Percentiles rank a stretch among this genome's conserved stretches.
Conservation (phyloP, 2,888 invertebrate genomes). For the Nesidiocoris tenuis region DNA sequence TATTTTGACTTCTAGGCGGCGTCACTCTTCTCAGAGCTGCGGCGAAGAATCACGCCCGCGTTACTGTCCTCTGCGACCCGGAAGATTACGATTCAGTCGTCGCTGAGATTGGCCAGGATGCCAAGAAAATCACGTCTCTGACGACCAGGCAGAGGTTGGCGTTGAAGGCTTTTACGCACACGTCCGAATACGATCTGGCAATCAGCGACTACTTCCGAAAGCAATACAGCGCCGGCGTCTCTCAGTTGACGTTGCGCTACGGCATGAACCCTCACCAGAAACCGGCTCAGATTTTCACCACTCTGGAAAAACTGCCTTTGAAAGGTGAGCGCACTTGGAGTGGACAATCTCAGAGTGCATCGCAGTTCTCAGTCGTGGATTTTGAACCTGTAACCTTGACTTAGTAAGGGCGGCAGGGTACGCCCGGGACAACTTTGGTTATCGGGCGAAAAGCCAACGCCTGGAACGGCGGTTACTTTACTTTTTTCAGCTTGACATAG, state of each 20-base stretch:
- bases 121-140: slow-evolving; percentile 67
- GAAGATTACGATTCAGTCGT: slow-evolving; percentile 77
- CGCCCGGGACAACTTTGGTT: too few species aligned
- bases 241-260: slow-evolving; percentile 85
- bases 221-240: slow-evolving; percentile 74
- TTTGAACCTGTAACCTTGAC: too few species aligned
- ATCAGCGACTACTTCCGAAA: slow-evolving; percentile 95
- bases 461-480: too few species aligned
- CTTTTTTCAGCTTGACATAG: too few species aligned
- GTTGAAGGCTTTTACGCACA: slow-evolving; percentile 93
- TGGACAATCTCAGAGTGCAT: too few species aligned
- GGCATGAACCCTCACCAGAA: slow-evolving; percentile 99
- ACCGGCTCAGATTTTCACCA: slow-evolving; percentile 89
- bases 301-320: slow-evolving; percentile 74
- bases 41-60: slow-evolving; percentile 93
- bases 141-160: slow-evolving; percentile 75
- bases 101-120: slow-evolving; percentile 66
- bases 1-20: slow-evolving; percentile 63
- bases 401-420: too few species aligned
- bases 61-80: slow-evolving; percentile 91
- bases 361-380: too few species aligned
- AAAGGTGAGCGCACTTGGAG: slow-evolving; percentile 62
- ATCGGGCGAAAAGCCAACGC: too few species aligned
- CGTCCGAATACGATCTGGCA: slow-evolving; percentile 88
- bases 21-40: slow-evolving; percentile 93